These are phyloP conservation scores for Aromia moschata DNA, from an alignment of 2,888 invertebrate species.

Conservation along the genomic window DNA sequence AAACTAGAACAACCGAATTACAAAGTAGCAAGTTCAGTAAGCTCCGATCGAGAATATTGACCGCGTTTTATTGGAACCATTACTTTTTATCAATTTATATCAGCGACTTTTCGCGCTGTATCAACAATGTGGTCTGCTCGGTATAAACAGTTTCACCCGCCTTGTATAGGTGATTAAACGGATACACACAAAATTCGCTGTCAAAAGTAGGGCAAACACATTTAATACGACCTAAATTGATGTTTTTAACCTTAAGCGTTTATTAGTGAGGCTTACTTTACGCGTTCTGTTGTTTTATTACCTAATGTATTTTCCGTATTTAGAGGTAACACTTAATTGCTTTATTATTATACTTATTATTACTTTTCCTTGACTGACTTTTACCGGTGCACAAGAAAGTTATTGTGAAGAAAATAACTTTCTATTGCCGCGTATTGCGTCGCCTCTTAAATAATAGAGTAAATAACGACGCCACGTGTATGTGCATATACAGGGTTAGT, in stretches of 20 bases:
- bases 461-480: slow-evolving; percentile 2
- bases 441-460: slow-evolving; percentile 14
- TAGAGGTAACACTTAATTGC: slow-evolving; percentile 22
- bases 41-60: background rate
- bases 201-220: slow-evolving; percentile 19
- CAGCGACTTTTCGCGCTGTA: background rate
- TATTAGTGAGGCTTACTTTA: slow-evolving; percentile 18
- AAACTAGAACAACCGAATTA: no score
- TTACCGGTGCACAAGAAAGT: slow-evolving; percentile 17
- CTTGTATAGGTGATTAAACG: background rate
- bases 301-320: slow-evolving; percentile 19
- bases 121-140: slow-evolving; percentile 2
- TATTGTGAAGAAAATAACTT: slow-evolving; percentile 21
- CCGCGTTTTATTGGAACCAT: background rate
- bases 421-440: slow-evolving; percentile 16
- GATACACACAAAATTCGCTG: slow-evolving; percentile 16
- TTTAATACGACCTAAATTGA: slow-evolving; percentile 14
- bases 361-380: slow-evolving; percentile 23
- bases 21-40: slow-evolving; percentile 1
- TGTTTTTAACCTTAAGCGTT: slow-evolving; percentile 23
- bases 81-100: slow-evolving; percentile 5
- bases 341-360: slow-evolving; percentile 10
- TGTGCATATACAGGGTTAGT: no score
- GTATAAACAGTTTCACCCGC: background rate
- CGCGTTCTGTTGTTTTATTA: slow-evolving; percentile 15